Evolutionary conservation across 2,888 invertebrate genomes (phyloP).

Genomic region (Drosophila flavopinicola): DNA sequence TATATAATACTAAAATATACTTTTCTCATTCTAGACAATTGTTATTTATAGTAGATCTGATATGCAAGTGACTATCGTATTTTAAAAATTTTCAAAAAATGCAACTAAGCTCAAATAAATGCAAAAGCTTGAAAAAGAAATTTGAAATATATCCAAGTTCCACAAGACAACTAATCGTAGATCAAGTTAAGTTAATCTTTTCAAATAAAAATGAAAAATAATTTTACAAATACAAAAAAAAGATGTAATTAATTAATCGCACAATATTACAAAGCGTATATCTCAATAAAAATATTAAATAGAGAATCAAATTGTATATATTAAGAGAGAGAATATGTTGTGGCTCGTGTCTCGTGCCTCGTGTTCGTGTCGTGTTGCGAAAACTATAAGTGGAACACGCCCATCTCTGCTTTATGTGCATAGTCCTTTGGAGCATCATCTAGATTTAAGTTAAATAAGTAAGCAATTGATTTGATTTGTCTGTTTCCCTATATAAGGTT

Average conservation of each 20-base stretch:
- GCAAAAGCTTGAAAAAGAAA: not conserved
- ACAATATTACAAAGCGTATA: too few species aligned
- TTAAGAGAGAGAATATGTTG: not conserved
- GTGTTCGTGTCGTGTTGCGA: constrained; percentile 5
- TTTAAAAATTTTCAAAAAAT: too few species aligned
- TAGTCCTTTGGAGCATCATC: constrained; percentile 10
- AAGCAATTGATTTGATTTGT: constrained; percentile 42
- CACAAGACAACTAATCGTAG: not conserved
- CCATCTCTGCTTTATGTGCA: constrained; percentile 6
- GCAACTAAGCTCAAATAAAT: not conserved
- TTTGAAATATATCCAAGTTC: constrained; percentile 7
- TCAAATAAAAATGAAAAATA: not conserved
- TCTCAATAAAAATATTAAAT: not conserved
- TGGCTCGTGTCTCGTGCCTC: constrained; percentile 3
- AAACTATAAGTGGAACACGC: constrained; percentile 1
- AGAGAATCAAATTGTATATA: not conserved
- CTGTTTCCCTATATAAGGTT: constrained; percentile 81
- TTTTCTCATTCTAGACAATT: too few species aligned
- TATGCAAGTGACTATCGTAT: too few species aligned
- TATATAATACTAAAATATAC: not conserved
- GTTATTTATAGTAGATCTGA: too few species aligned
- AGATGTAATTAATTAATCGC: not conserved
- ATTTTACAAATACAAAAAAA: not conserved
- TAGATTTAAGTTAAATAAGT: constrained; percentile 14
- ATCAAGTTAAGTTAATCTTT: not conserved